Conservation (phyloP, 2,113 vertebrate genomes). For the Cyanistes caeruleus region DNA sequence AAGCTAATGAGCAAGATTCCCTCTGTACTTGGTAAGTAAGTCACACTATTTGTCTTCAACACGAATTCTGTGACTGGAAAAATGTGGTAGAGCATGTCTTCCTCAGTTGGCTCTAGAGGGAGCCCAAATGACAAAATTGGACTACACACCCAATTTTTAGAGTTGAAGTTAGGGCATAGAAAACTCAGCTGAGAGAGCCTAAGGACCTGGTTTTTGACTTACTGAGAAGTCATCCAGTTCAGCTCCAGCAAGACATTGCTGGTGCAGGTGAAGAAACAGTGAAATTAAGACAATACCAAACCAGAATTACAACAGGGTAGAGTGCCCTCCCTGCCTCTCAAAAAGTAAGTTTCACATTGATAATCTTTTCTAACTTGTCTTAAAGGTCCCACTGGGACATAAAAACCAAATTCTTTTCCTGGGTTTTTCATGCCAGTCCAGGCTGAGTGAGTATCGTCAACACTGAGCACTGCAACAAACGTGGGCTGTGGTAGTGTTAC, state of each 20-base stretch:
- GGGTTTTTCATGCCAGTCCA: background rate
- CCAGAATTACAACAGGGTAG: background rate
- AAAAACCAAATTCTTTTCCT: background rate
- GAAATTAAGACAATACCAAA: background rate
- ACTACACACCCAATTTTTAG: background rate
- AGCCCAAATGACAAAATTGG: conserved; percentile 59
- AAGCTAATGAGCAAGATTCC: background rate
- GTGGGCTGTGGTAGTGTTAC: background rate
- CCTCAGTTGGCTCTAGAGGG: conserved; percentile 58
- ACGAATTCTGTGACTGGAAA: background rate
- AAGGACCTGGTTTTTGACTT: background rate
- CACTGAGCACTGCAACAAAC: background rate
- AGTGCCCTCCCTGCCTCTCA: background rate
- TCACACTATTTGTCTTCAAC: background rate
- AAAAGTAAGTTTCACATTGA: background rate
- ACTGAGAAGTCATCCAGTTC: background rate
- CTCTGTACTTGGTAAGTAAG: background rate
- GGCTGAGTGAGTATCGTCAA: background rate
- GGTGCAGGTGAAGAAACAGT: background rate
- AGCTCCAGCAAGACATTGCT: background rate
- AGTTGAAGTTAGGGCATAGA: background rate
- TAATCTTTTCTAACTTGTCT: background rate
- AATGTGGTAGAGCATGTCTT: background rate
- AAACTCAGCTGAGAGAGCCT: background rate
- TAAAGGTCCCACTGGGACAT: background rate